These are phyloP conservation scores for Caradrina clavipalpis DNA, from an alignment of 2,888 invertebrate species.

Conservation along the genomic window DNA sequence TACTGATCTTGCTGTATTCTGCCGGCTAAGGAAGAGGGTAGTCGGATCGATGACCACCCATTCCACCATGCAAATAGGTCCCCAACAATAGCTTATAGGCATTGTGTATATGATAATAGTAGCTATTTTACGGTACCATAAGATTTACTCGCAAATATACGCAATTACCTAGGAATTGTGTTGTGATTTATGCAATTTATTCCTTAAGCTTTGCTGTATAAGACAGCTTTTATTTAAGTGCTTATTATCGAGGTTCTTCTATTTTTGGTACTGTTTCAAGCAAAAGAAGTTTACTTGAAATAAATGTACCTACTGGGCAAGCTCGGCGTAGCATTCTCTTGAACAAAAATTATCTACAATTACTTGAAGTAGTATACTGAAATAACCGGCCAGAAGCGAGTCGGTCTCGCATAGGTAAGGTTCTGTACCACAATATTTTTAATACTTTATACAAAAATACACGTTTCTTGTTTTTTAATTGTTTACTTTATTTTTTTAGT, in stretches of 20 bases:
- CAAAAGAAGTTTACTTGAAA: not conserved
- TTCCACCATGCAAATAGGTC: conserved; percentile 62
- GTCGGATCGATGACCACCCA: conserved; percentile 58
- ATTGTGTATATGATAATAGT: conserved; percentile 58
- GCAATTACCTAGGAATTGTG: conserved; percentile 44
- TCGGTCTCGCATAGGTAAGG: too few relatives aligned
- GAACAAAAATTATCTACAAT: not conserved
- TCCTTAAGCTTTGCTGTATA: conserved; percentile 14
- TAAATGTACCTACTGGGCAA: not conserved
- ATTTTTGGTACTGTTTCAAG: not conserved
- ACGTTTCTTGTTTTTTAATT: too few relatives aligned
- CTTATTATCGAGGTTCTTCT: not conserved
- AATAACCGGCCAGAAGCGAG: too few relatives aligned
- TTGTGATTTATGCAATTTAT: conserved; percentile 43
- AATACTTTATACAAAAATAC: too few relatives aligned
- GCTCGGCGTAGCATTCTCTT: not conserved
- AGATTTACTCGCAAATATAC: conserved; percentile 48
- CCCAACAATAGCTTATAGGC: conserved; percentile 53
- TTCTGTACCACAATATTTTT: too few relatives aligned
- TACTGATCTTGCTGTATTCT: conserved; percentile 16
- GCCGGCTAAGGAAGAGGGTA: conserved; percentile 14
- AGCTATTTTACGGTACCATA: conserved; percentile 42
- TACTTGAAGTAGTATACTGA: not conserved
- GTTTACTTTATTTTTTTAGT: too few relatives aligned
- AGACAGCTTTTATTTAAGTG: conserved; percentile 16